Evolutionary conservation across 1,140 invertebrate species (phyloP), one percentile per base, ranked within the genome.

Genomic region (Galendromus occidentalis): DNA sequence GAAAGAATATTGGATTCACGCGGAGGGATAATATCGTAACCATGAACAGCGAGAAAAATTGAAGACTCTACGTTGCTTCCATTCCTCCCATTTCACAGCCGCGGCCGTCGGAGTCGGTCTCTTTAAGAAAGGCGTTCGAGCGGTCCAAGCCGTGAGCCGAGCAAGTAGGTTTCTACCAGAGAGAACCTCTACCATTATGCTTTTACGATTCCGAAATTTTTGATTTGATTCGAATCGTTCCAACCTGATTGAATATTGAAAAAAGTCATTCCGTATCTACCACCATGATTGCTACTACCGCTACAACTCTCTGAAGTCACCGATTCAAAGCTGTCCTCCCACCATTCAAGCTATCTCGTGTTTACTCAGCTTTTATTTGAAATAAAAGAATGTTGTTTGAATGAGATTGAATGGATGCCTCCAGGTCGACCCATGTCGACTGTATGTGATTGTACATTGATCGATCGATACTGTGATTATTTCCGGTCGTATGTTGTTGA

Each of bases 61-160:
- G 29, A 64, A 18, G 2, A 25, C 6, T 7, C 29, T 30, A 29
- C 39, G 59, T 30, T 64, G 28, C n/a, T 39, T 20, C 14, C 6
- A 25, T 64, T 64, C 39, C 28, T 64, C 59, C 29, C n/a, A 30
- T 18, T 44, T 33, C 18, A 30, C 47, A 44, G 33, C 25, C 12
- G 55, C 68, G 68, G 66, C 65, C 64, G 68, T 66, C 72, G 65
- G 84, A 95, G 92, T 97, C 87, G 89, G 91, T 75, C 90, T 92
- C 80, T 98, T 98, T 87, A 90, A 92, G 84, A 97, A 97, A 84
- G 93, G 93, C 82, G 93, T 96, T 77, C 87, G 92, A 78, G 91
- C 92, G 80, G 88, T 96, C 80, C 91, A 93, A 83, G 87, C 92
- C 83, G 87, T 93, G 80, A 89, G 90, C 80, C 83, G 88, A 84